Evolutionary conservation across 1,140 invertebrate species (phyloP), one percentile per base, ranked within the genome.

Genomic region (Spodoptera frugiperda): DNA sequence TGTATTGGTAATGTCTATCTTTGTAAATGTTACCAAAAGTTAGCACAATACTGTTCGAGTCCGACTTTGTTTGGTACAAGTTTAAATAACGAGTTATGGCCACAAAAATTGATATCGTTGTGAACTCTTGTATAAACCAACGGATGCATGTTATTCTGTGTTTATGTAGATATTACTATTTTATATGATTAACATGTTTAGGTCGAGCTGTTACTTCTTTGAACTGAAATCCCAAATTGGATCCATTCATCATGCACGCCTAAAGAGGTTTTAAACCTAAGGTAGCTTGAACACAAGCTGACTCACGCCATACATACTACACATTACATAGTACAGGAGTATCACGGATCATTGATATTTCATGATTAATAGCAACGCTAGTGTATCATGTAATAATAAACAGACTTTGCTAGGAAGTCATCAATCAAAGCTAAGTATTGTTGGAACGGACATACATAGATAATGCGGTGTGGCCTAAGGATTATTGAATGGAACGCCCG

Each of bases 401-500:
- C 39, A 65, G 11, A 48, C 55, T 61, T 48, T 19, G 72, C 53
- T 30, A 65, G 57, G 72, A 75, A 65, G 25, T 59, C 57, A 75
- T 75, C 72, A 75, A 75, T 75, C 57, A 75, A 65, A 63, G n/a
- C 57, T 54, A 19, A 39, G 59, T 21, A 75, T 75, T 63, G 59
- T 68, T 15, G 21, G 61, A 68, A 39, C 15, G 59, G 72, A 75
- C 55, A 53, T 39, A 25, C 46, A 53, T 17, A 25, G 59, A 75
- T 51, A 53, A 63, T 54, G 48, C 65, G 30, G 19, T 51, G 30
- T 53, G 51, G 21, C 46, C 51, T 68, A 68, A 48, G 65, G 14
- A 21, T 68, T 33, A 49, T 67, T 68, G 48, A 68, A 61, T 44
- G 11, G 57, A 44, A 61, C 8, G 57, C 57, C 33, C 44, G 44